phyloP scores from a whole-genome alignment of 1,140 invertebrate species.

The Reticulitermes speratus region DNA sequence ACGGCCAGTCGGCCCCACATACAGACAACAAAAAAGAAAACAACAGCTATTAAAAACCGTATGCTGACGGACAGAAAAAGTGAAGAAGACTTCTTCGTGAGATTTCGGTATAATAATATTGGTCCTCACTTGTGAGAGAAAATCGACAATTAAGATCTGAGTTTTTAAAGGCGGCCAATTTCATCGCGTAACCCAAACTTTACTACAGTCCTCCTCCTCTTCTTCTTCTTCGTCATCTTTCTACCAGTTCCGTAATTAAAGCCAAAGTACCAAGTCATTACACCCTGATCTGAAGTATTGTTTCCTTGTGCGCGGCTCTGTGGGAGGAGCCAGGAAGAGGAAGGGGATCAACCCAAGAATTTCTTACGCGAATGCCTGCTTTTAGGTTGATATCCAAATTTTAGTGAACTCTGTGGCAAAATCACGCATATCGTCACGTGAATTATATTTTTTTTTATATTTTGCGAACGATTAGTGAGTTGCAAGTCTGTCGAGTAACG shows the following conservation, averaged over 20 bases:
- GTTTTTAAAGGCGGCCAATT: not conserved
- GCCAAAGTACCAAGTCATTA: constrained; percentile 10
- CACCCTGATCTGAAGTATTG: not conserved
- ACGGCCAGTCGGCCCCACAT: constrained; percentile 27
- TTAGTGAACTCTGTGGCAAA: too few species aligned
- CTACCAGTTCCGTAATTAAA: constrained; percentile 8
- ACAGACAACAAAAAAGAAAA: constrained; percentile 32
- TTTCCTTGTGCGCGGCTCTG: not conserved
- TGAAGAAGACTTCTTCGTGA: not conserved
- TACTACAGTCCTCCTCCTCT: not conserved
- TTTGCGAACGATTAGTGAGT: too few species aligned
- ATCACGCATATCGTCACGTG: too few species aligned
- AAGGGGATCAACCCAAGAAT: too few species aligned
- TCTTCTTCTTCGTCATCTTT: not conserved
- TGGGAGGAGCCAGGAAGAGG: too few species aligned
- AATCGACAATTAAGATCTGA: not conserved
- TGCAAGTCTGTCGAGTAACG: too few species aligned
- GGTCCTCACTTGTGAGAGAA: not conserved
- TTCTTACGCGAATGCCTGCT: too few species aligned
- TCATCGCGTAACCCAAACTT: constrained; percentile 6
- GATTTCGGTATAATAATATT: not conserved
- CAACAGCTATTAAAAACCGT: constrained; percentile 29
- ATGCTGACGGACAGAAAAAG: constrained; percentile 27
- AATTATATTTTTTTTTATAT: too few species aligned
- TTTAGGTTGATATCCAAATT: too few species aligned